Base-by-base conservation (phyloP, 2,888 invertebrate species). In the Dryocosmus kuriphilus region DNA sequence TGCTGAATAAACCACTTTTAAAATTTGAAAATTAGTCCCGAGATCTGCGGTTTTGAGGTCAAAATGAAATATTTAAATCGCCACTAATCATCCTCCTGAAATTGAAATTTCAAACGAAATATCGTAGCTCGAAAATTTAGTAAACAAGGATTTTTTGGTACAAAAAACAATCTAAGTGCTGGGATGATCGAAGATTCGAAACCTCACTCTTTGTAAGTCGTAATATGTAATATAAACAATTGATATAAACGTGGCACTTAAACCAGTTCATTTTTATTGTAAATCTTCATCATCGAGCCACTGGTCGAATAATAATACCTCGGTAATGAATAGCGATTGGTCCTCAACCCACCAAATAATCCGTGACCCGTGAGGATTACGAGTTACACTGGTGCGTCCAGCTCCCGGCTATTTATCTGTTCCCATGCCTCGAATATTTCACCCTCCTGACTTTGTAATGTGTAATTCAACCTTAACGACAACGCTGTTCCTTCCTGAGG, bases 301-400 rank as follows among this genome's bases (percentile, higher is more conserved):
- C 55, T 67, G 76, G 71, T 81, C 75, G 86, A 87, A 86, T 86
- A 87, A 84, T 86, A 87, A 87, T 87, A 82, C 83, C 83, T 82
- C 57, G 81, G 82, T 86, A 86, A 87, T 83, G 86, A 81, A 81
- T 79, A 83, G 81, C 83, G 84, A 87, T 87, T 87, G 86, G 85
- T 86, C 61, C 75, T 80, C 78, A 83, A 65, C 82, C 78, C 79
- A 81, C 85, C 85, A 87, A 87, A 87, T 86, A 86, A 85, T 87
- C 81, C 81, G 77, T 74, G 84, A 81, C 85, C 81, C 79, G 35
- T 77, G 80, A 75, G 84, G 83, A 85, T 86, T 86, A 86, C 77
- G 51, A 57, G 55, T 60, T 78, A 76, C 75, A 57, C 73, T 55
- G 81, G 77, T 80, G 60, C 63, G 27, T 74, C 51, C 74, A 55